These are phyloP conservation scores for Actinia equina DNA, from an alignment of 64 coral and sea anemone species.

Conservation along the genomic window DNA sequence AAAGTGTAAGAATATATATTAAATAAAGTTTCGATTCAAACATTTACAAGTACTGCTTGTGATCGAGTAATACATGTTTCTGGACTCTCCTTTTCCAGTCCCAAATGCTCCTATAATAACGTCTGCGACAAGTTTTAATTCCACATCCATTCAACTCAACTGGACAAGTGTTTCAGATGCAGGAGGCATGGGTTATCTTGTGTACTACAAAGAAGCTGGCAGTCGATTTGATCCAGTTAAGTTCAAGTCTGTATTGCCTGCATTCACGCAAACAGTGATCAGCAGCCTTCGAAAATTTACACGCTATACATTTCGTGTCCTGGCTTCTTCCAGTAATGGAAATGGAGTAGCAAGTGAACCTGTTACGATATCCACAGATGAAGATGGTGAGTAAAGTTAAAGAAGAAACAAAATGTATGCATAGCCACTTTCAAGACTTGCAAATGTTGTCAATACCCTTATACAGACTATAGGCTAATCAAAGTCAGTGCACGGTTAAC, in stretches of 20 bases:
- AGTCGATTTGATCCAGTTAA: constrained; percentile 13
- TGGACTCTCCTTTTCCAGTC: not conserved
- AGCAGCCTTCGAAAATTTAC: constrained; percentile 47
- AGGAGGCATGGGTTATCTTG: constrained; percentile 20
- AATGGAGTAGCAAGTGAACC: constrained; percentile 69
- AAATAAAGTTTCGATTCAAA: too few relatives aligned
- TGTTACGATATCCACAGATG: constrained; percentile 37
- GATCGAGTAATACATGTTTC: not conserved
- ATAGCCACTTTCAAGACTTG: too few relatives aligned
- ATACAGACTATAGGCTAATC: too few relatives aligned
- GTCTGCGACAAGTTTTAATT: constrained; percentile 25
- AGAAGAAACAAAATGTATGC: too few relatives aligned
- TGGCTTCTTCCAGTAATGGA: constrained; percentile 50
- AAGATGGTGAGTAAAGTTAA: constrained; percentile 42
- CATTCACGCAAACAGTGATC: not conserved
- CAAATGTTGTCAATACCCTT: too few relatives aligned
- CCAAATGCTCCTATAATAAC: constrained; percentile 23
- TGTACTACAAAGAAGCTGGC: constrained; percentile 48
- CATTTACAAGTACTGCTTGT: not conserved
- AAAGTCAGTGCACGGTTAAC: too few relatives aligned
- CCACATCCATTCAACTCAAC: constrained; percentile 34
- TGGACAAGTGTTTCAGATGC: constrained; percentile 29
- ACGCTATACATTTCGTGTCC: constrained; percentile 54
- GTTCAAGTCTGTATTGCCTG: constrained; percentile 20
- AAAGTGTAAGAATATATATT: too few relatives aligned